These are phyloP conservation scores for Drosophila barbarae DNA, from an alignment of 2,888 invertebrate genomes.

Conservation along the genomic window DNA sequence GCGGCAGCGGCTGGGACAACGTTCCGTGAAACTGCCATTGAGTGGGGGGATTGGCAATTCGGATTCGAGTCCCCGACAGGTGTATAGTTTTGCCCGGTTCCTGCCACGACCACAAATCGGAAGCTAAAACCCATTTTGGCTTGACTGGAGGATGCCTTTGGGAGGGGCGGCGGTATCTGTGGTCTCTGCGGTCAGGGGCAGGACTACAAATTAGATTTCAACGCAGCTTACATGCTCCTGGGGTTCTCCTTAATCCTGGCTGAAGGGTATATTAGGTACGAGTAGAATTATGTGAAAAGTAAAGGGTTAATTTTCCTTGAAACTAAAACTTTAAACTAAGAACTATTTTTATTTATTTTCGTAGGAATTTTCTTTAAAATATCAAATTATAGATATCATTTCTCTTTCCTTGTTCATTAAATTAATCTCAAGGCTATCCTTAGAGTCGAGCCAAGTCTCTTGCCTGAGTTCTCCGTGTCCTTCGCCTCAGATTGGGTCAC, in stretches of 20 bases:
- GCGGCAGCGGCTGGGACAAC: constrained; percentile 31
- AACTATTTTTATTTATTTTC: no score
- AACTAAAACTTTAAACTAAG: no score
- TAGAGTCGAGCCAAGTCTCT: neutral
- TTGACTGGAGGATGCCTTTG: constrained; percentile 47
- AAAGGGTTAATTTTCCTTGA: neutral
- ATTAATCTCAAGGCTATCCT: neutral
- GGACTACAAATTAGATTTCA: constrained; percentile 62
- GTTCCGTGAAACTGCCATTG: constrained; percentile 35
- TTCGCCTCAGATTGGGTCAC: constrained; percentile 12
- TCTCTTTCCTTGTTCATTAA: no score
- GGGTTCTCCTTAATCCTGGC: neutral
- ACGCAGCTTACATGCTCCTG: constrained; percentile 54
- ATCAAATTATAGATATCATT: no score
- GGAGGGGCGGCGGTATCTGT: constrained; percentile 18
- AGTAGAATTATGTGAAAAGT: neutral
- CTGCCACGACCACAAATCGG: constrained; percentile 62
- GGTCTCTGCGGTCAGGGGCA: constrained; percentile 39
- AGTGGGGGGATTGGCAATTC: constrained; percentile 19
- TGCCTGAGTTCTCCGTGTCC: constrained; percentile 4
- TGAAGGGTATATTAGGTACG: constrained; percentile 1
- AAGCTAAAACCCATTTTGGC: constrained; percentile 63
- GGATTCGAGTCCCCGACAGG: constrained; percentile 27
- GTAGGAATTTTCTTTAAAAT: no score
- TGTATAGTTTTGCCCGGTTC: constrained; percentile 36